phyloP scores from a whole-genome alignment of 2,888 invertebrate genomes.

The Thymelicus lineola region DNA sequence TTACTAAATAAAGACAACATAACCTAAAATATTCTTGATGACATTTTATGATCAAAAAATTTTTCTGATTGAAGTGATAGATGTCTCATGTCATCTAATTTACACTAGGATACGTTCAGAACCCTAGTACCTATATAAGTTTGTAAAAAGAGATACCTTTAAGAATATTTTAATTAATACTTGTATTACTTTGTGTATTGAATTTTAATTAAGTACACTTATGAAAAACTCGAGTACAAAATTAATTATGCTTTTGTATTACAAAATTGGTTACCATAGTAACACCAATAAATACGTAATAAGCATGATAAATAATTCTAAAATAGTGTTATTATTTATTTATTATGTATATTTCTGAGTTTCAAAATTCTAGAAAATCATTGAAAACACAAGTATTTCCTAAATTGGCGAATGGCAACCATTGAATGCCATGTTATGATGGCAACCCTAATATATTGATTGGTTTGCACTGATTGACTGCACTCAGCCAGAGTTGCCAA shows the following conservation, averaged over 20 bases:
- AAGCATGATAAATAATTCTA: too few species aligned
- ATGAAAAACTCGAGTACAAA: background rate
- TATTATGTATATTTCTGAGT: too few species aligned
- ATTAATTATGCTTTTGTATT: background rate
- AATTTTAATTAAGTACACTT: background rate
- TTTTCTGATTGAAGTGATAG: slow-evolving; percentile 23
- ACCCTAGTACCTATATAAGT: background rate
- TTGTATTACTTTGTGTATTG: background rate
- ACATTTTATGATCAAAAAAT: slow-evolving; percentile 53
- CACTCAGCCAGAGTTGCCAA: too few species aligned
- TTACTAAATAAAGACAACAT: slow-evolving; percentile 75
- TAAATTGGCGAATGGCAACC: too few species aligned
- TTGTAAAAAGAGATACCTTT: background rate
- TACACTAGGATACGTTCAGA: slow-evolving; percentile 42
- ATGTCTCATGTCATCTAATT: slow-evolving; percentile 37
- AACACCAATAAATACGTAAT: background rate
- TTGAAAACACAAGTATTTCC: too few species aligned
- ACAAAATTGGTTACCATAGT: slow-evolving; percentile 20
- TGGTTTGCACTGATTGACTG: too few species aligned
- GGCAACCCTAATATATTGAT: too few species aligned
- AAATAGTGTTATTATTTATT: too few species aligned
- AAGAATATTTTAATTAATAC: background rate
- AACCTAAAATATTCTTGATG: slow-evolving; percentile 68
- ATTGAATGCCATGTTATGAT: too few species aligned
- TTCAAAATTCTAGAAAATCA: too few species aligned